Conservation (phyloP, 2,797 vertebrate genomes). For the Spinus olivaceus region DNA sequence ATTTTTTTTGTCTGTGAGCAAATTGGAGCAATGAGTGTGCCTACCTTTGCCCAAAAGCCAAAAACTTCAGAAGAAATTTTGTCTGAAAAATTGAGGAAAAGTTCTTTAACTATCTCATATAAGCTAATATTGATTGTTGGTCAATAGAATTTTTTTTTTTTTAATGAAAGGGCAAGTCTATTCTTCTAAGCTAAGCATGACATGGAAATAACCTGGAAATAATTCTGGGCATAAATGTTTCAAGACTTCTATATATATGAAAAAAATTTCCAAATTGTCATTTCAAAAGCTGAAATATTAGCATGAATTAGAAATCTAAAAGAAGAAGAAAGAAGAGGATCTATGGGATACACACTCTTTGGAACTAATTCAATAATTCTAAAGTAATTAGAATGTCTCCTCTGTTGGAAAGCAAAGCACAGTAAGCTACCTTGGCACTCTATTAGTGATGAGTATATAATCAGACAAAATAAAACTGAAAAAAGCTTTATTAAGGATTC, state of each 20-base stretch:
- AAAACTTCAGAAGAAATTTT: not conserved
- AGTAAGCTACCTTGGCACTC: not conserved
- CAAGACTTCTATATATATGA: not conserved
- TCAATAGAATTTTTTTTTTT: not conserved
- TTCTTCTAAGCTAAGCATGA: not conserved
- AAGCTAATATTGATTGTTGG: not conserved
- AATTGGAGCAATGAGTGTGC: not conserved
- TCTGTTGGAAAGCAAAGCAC: not conserved
- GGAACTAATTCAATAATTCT: not conserved
- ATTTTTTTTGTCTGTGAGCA: not conserved
- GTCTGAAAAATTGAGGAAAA: not conserved
- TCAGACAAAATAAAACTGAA: not conserved
- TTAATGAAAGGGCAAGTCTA: not conserved
- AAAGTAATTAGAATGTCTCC: not conserved
- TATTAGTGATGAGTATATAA: accelerated
- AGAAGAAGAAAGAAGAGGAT: not conserved
- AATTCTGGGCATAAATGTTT: not conserved
- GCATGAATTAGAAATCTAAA: not conserved
- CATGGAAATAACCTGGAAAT: not conserved
- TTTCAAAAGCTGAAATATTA: not conserved
- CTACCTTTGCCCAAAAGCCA: not conserved
- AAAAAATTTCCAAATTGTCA: not conserved
- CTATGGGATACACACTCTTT: not conserved
- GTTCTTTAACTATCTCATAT: too few relatives aligned
- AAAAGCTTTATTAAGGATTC: not conserved